Percentiles rank a stretch among this genome's conserved stretches.
Evolutionary conservation across 1,140 invertebrate species (phyloP).

Genomic region (Lordiphosa mommai): DNA sequence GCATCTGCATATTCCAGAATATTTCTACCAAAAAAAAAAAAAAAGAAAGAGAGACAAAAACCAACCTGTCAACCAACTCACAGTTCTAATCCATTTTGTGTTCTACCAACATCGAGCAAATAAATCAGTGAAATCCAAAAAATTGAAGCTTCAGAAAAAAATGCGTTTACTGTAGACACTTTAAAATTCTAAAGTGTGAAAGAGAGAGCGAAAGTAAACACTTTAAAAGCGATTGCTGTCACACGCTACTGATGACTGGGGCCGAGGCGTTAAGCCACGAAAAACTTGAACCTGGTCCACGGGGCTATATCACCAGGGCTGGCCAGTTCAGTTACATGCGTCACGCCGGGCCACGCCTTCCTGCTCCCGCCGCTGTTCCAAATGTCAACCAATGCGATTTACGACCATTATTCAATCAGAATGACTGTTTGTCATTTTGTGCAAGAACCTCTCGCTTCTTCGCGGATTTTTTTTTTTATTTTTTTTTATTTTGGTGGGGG

Average conservation of each 20-base stretch:
- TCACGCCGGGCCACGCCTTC: background rate
- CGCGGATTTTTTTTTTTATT: conserved; percentile 13
- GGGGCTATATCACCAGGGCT: background rate
- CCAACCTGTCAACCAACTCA: conserved; percentile 38
- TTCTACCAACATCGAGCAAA: conserved; percentile 24
- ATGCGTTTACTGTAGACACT: conserved; percentile 23
- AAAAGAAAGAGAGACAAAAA: background rate
- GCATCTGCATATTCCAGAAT: conserved; percentile 15
- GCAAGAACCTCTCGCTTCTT: conserved; percentile 25
- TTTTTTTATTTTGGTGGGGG: conserved; percentile 4
- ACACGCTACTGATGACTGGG: conserved; percentile 38
- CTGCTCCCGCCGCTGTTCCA: conserved; percentile 13
- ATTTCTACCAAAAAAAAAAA: conserved; percentile 4
- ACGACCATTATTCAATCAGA: conserved; percentile 77
- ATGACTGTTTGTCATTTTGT: conserved; percentile 77
- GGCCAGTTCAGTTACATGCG: background rate
- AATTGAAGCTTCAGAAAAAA: conserved; percentile 24
- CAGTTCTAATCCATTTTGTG: conserved; percentile 54
- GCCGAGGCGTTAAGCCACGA: conserved; percentile 23
- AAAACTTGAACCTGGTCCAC: conserved; percentile 18
- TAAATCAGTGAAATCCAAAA: conserved; percentile 43
- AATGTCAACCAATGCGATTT: conserved; percentile 72
- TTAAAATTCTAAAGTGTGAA: conserved; percentile 28
- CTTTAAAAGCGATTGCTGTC: conserved; percentile 63
- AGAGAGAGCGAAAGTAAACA: conserved; percentile 37